These are phyloP conservation scores for Eospalax fontanierii DNA, from an alignment of 2,797 vertebrate genomes.

Conservation along the genomic window DNA sequence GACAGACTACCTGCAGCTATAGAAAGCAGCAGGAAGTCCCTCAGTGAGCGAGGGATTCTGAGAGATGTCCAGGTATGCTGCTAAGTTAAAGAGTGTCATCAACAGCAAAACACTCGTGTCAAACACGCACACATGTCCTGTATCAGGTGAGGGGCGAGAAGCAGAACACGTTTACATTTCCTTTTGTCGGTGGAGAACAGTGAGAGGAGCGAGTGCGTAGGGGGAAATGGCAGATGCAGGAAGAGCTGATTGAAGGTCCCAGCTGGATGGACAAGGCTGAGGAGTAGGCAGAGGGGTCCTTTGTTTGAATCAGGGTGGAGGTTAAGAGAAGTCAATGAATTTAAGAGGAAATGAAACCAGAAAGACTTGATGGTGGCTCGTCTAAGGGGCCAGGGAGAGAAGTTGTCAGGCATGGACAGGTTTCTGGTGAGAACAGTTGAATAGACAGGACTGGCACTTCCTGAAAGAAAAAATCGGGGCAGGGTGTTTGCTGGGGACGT, in stretches of 20 bases:
- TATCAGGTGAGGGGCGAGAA: neutral
- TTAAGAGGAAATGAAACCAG: neutral
- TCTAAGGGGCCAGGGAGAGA: neutral
- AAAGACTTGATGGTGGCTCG: neutral
- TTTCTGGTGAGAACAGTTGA: neutral
- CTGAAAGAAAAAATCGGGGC: neutral
- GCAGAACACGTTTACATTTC: neutral
- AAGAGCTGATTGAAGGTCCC: neutral
- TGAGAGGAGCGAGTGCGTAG: no score
- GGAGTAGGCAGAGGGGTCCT: neutral
- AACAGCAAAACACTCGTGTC: neutral
- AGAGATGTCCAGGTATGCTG: neutral
- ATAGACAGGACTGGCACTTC: neutral
- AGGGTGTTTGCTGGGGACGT: neutral
- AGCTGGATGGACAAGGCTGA: rapidly evolving
- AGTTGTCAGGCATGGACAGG: neutral
- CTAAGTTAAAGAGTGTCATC: neutral
- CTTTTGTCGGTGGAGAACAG: neutral
- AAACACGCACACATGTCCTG: neutral
- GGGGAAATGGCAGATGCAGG: rapidly evolving
- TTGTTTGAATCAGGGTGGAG: neutral
- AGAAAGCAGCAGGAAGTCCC: neutral
- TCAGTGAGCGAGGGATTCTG: neutral
- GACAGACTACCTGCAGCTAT: no score
- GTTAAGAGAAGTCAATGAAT: neutral